Conservation (phyloP, 2,113 vertebrate genomes). For the Spilogale gracilis region DNA sequence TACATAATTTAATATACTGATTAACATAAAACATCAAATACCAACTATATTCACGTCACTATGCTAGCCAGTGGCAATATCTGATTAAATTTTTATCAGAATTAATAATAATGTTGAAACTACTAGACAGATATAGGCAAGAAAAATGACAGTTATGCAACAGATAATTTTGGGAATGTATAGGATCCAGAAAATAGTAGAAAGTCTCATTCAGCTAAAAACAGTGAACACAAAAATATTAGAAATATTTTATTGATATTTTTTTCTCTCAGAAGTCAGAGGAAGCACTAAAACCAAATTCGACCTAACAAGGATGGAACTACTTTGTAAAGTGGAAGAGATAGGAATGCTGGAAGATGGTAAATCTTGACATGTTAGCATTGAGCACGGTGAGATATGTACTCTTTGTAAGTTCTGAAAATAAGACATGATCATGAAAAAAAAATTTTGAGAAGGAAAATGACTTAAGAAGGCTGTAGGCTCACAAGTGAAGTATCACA, state of each 20-base stretch:
- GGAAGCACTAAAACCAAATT: not conserved
- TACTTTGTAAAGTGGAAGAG: not conserved
- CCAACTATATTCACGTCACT: not conserved
- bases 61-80: not conserved
- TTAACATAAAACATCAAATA: not conserved
- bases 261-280: conserved; percentile 1
- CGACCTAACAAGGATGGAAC: not conserved
- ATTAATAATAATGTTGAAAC: conserved; percentile 50
- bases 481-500: not conserved
- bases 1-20: not conserved
- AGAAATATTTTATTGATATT: conserved; percentile 16
- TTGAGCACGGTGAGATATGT: not conserved
- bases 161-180: not conserved
- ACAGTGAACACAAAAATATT: not conserved
- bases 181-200: not conserved
- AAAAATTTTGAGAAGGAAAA: not conserved
- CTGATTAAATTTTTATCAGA: conserved; percentile 1
- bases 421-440: not conserved
- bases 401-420: not conserved
- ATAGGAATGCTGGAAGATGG: not conserved
- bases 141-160: conserved; percentile 45
- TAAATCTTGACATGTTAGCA: not conserved
- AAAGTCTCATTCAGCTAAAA: conserved; percentile 11
- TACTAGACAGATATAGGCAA: conserved; percentile 23
- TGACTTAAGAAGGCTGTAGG: not conserved